These are phyloP conservation scores for Pyrrhia umbra DNA, from an alignment of 2,888 invertebrate species.

Conservation along the genomic window DNA sequence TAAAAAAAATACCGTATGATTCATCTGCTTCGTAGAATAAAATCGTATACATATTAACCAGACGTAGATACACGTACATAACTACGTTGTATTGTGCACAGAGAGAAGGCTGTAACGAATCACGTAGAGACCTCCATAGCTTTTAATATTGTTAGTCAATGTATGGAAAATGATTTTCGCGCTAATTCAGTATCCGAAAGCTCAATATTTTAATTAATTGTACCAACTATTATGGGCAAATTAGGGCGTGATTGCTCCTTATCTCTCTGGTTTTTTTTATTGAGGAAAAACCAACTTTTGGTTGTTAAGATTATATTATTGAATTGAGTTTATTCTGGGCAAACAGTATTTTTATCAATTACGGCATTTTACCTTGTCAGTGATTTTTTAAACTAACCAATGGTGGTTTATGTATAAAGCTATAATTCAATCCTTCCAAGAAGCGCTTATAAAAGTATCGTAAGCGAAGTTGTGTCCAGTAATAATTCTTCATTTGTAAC, in stretches of 20 bases:
- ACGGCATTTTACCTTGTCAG: neutral
- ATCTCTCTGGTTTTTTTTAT: conserved; percentile 3
- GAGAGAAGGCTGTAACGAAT: neutral
- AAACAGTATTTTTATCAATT: neutral
- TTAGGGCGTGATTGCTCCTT: conserved; percentile 11
- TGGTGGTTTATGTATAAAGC: neutral
- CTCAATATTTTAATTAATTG: conserved; percentile 2
- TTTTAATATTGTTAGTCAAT: conserved; percentile 7
- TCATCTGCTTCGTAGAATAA: conserved; percentile 27
- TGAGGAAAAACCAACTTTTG: conserved; percentile 13
- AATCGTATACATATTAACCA: conserved; percentile 15
- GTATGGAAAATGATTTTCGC: neutral
- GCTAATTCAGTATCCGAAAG: conserved; percentile 1
- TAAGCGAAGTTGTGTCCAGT: conserved; percentile 12
- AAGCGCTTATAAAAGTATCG: neutral
- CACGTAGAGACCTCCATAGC: neutral
- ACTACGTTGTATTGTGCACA: neutral
- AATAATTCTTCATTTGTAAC: conserved; percentile 31
- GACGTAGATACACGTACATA: conserved; percentile 17
- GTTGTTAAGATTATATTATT: neutral
- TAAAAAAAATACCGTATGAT: conserved; percentile 31
- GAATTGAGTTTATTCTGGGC: neutral
- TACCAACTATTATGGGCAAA: neutral
- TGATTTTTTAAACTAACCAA: neutral
- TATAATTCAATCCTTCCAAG: neutral